A percentile compares a stretch with the other conserved stretches of the same genome.
phyloP scores from a whole-genome alignment of 2,888 invertebrate species.

The Drosophila hamatofila region DNA sequence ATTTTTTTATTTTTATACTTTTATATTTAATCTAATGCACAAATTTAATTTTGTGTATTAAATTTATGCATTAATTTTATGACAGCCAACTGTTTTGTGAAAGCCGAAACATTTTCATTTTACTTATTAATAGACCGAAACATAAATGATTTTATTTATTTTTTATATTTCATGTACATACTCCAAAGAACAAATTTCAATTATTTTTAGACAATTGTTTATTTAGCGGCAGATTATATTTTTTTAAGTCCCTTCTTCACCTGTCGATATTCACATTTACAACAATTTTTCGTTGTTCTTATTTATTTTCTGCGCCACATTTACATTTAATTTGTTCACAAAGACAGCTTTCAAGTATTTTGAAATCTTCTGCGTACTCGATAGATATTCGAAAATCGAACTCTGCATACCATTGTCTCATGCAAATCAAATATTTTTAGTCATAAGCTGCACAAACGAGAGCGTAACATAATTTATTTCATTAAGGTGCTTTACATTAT shows the following conservation, averaged over 20 bases:
- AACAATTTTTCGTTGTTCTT: conserved; percentile 29
- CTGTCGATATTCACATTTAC: background rate
- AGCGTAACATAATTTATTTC: conserved; percentile 46
- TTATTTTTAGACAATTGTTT: background rate
- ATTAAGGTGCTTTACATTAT: conserved; percentile 66
- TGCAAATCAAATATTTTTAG: conserved; percentile 30
- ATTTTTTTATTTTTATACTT: conserved; percentile 9
- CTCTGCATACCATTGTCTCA: conserved; percentile 13
- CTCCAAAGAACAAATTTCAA: conserved; percentile 4
- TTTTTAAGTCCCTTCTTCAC: background rate
- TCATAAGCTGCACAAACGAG: conserved; percentile 64
- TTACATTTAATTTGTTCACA: background rate
- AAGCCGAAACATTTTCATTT: conserved; percentile 3
- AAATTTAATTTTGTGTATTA: conserved; percentile 1
- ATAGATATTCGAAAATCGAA: conserved; percentile 14
- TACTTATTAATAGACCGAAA: background rate
- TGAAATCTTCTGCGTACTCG: background rate
- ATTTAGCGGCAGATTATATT: background rate
- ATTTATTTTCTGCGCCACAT: conserved; percentile 42
- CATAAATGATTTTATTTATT: background rate
- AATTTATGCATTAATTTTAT: conserved; percentile 18
- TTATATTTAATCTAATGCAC: conserved; percentile 4
- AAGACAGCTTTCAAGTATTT: background rate
- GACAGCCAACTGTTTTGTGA: conserved; percentile 43
- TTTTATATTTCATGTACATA: background rate